A percentile compares a stretch with the other conserved stretches of the same genome.
phyloP scores from a whole-genome alignment of 2,113 vertebrate genomes.

The Xenus cinereus region DNA sequence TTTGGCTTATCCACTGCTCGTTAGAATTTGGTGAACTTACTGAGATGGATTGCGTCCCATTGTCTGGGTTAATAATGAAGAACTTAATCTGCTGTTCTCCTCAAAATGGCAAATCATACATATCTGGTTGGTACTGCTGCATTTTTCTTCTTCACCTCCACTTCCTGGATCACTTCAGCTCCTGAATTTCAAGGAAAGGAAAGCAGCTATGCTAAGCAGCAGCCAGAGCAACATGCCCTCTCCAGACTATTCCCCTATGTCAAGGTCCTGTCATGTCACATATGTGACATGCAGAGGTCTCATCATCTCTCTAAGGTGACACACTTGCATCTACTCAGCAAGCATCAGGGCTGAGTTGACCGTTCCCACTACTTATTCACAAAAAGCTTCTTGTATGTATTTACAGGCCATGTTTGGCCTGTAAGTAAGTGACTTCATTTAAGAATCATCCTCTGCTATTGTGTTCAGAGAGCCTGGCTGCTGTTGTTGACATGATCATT shows the following conservation, averaged over 20 bases:
- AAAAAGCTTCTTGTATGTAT: not conserved
- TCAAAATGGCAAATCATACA: not conserved
- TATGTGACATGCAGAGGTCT: not conserved
- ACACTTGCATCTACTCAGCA: not conserved
- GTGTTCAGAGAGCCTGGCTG: not conserved
- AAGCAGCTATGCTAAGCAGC: not conserved
- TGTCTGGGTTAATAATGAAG: not conserved
- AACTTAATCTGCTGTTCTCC: not conserved
- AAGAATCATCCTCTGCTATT: not conserved
- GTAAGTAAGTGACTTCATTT: not conserved
- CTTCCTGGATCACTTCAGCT: not conserved
- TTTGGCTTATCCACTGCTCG: not conserved
- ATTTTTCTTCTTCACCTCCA: not conserved
- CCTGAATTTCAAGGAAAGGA: not conserved
- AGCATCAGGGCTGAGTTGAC: not conserved
- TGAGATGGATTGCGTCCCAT: not conserved
- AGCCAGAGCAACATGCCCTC: not conserved
- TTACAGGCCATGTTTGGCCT: not conserved
- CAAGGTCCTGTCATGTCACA: not conserved
- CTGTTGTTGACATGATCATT: accelerated
- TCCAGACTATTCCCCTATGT: not conserved
- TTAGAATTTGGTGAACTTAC: not conserved
- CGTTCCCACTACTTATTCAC: not conserved
- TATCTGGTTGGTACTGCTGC: not conserved
- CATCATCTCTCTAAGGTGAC: not conserved